Conservation (phyloP, 1,140 invertebrate species). For the Wiebesia pumilae region DNA sequence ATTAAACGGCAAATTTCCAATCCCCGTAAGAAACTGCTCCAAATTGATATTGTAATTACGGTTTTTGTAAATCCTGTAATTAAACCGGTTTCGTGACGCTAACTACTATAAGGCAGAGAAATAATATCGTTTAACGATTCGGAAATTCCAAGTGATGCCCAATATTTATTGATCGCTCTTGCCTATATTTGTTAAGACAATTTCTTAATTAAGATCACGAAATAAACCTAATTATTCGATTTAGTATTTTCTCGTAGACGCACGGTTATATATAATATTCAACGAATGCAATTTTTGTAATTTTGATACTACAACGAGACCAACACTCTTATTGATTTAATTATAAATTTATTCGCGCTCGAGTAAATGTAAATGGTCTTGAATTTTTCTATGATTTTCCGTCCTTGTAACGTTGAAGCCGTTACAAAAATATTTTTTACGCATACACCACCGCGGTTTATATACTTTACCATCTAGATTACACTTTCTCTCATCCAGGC, state of each 20-base stretch:
- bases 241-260: neutral
- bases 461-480: too few relatives aligned
- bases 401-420: too few relatives aligned
- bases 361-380: too few relatives aligned
- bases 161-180: neutral
- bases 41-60: slow-evolving; percentile 8
- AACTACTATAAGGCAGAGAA: neutral
- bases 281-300: too few relatives aligned
- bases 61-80: neutral
- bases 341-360: too few relatives aligned
- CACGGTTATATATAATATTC: neutral
- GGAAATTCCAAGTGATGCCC: neutral
- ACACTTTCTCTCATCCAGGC: too few relatives aligned
- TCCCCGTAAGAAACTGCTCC: neutral
- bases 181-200: neutral
- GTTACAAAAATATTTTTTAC: too few relatives aligned
- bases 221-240: neutral
- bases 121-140: neutral
- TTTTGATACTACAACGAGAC: too few relatives aligned
- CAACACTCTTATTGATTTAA: too few relatives aligned
- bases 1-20: neutral
- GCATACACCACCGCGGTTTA: too few relatives aligned
- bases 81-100: neutral
- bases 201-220: neutral
- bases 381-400: too few relatives aligned